Conservation (phyloP, 2,113 vertebrate genomes). For the Recurvirostra avosetta region DNA sequence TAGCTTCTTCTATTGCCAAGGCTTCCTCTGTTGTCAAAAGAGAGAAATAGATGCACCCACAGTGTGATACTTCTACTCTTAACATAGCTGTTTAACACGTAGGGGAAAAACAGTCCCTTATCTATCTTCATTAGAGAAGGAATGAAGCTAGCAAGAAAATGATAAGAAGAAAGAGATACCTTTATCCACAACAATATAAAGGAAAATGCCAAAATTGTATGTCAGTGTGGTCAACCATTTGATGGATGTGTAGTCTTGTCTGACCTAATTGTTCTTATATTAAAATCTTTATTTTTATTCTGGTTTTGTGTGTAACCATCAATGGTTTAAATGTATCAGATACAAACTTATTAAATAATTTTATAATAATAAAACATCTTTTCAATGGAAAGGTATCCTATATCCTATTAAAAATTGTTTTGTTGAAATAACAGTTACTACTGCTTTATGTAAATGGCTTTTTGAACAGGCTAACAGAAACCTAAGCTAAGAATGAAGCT, state of each 20-base stretch:
- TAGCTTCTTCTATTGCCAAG: not conserved
- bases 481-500: not conserved
- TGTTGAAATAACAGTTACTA: not conserved
- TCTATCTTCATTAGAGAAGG: not conserved
- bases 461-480: not conserved
- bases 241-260: not conserved
- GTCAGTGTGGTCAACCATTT: not conserved
- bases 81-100: not conserved
- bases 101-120: not conserved
- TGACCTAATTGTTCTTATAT: not conserved
- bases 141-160: not conserved
- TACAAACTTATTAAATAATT: not conserved
- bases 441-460: not conserved
- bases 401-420: not conserved
- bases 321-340: not conserved
- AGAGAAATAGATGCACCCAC: not conserved
- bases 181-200: not conserved
- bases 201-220: not conserved
- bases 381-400: not conserved
- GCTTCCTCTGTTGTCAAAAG: not conserved
- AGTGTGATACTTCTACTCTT: not conserved
- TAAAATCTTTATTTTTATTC: not conserved
- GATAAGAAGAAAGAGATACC: not conserved
- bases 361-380: not conserved
- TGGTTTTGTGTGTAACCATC: not conserved